These are phyloP conservation scores for Osmerus eperlanus DNA, from an alignment of 2,113 vertebrate species.

Conservation along the genomic window DNA sequence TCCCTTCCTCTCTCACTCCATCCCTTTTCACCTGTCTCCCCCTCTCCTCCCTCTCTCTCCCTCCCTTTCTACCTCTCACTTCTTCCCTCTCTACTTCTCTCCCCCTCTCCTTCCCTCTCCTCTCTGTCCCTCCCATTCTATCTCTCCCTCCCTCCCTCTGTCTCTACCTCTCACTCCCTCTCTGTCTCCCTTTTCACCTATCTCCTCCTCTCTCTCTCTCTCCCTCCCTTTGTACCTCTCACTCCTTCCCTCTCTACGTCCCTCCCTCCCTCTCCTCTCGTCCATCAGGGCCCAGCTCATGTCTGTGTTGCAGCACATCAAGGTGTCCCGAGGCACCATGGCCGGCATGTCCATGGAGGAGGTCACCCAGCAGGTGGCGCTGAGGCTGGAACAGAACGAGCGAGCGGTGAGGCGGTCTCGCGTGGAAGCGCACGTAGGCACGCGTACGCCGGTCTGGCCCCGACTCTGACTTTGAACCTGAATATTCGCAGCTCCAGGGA, in stretches of 20 bases:
- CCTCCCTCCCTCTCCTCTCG: neutral
- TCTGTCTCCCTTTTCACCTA: too few species aligned
- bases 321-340: constrained; percentile 79
- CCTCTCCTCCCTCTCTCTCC: too few species aligned
- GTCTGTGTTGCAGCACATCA: constrained; percentile 82
- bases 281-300: constrained; percentile 74
- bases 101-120: too few species aligned
- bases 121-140: neutral
- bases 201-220: too few species aligned
- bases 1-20: constrained; percentile 63
- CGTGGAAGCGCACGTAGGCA: neutral
- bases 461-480: neutral
- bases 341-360: constrained; percentile 83
- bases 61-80: too few species aligned
- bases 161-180: constrained; percentile 60
- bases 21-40: constrained; percentile 35
- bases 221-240: neutral
- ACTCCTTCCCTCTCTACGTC: neutral
- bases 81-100: too few species aligned
- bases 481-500: constrained; percentile 27
- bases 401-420: constrained; percentile 42
- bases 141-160: too few species aligned
- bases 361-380: constrained; percentile 75
- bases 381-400: constrained; percentile 69
- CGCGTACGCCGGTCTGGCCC: neutral